These are phyloP conservation scores for Erebia palarica DNA, from an alignment of 2,888 invertebrate species.

Conservation along the genomic window DNA sequence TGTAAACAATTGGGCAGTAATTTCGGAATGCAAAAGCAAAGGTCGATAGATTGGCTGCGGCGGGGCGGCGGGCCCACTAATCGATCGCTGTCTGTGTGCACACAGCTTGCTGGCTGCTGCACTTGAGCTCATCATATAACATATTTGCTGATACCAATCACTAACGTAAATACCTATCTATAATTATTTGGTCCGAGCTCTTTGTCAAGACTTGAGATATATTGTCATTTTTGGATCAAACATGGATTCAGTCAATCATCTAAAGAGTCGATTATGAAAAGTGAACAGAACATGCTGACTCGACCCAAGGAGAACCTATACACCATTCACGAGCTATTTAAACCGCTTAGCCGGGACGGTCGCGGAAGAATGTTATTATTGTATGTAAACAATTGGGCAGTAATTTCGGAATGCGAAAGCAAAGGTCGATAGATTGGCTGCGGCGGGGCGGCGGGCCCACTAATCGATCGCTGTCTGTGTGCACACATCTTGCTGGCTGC, in stretches of 20 bases:
- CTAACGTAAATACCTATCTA: too few relatives aligned
- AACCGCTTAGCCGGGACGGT: not conserved
- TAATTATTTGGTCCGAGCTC: too few relatives aligned
- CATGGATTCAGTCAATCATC: too few relatives aligned
- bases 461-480: conserved; percentile 80
- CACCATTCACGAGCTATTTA: not conserved
- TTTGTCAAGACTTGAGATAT: too few relatives aligned
- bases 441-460: conserved; percentile 64
- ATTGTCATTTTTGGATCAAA: too few relatives aligned
- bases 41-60: conserved; percentile 72
- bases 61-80: conserved; percentile 68
- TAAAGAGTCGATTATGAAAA: too few relatives aligned
- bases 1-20: conserved; percentile 56
- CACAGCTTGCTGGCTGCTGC: conserved; percentile 58
- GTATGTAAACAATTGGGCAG: conserved; percentile 53
- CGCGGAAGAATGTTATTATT: conserved; percentile 7
- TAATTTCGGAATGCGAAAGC: conserved; percentile 65
- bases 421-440: conserved; percentile 73
- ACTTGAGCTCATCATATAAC: too few relatives aligned
- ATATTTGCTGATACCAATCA: too few relatives aligned
- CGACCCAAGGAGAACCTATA: not conserved
- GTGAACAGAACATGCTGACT: too few relatives aligned
- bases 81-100: conserved; percentile 79
- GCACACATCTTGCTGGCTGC: conserved; percentile 61
- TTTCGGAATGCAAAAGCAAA: conserved; percentile 67